Base-by-base conservation (phyloP, 2,797 vertebrate genomes). In the Sebastes oblongus region DNA sequence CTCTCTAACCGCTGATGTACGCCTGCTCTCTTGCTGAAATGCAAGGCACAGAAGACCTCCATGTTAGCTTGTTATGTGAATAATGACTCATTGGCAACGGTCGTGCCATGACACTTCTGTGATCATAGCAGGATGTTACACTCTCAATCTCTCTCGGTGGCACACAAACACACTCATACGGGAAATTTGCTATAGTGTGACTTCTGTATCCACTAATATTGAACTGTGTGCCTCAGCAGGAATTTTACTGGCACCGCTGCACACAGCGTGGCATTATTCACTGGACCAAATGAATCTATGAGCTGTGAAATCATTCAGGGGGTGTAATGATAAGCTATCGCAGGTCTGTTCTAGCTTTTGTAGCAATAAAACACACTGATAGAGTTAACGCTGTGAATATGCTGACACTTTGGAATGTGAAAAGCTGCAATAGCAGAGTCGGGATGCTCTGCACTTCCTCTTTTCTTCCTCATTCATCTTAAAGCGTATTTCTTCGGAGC, bases 231-330 rank as follows among this genome's bases (percentile, higher is more conserved):
- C 50, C 84, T 91, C 91, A 89, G 89, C 88, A 83, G 79, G 86
- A 88, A 67, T 89, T 89, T 90, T 90, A 90, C 82, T 89, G 88
- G 89, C 88, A 36, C 65, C 20, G 1, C 86, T 56, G 75, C 82
- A 79, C 85, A 88, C 54, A 68, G 32, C 6, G 71, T 55, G 50
- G 42, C 87, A 80, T 90, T 86, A 82, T 78, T 92, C 90, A 87
- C 74, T 32, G 75, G 81, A 82, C 83, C 91, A 89, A 88, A 93
- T 92, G 80, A 93, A 90, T 90, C 86, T 85, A 81, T 80, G 88
- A 84, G 88, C 89, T 92, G 90, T 93, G 91, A 94, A 93, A 92
- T 91, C 87, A 90, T 90, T 91, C 79, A 69, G 80, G 74, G 86
- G 72, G 75, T 62, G 86, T 84, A 86, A 90, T 88, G 90, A 91